Conservation (phyloP, 2,113 vertebrate species). For the Phycodurus eques region DNA sequence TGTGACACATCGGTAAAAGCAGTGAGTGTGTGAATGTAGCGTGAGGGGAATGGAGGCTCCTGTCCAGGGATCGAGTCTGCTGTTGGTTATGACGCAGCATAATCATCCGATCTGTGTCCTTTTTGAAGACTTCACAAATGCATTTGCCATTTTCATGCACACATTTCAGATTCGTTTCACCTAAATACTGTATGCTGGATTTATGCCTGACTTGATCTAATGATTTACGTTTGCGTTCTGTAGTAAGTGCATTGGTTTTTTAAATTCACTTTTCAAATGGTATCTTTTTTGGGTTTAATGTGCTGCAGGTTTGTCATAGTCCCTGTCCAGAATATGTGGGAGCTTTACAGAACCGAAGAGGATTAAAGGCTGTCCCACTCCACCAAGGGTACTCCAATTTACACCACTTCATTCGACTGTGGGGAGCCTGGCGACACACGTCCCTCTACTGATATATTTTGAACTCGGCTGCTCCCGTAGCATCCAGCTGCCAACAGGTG, state of each 20-base stretch:
- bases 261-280: not conserved
- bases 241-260: not conserved
- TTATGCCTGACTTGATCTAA: not conserved
- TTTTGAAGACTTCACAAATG: constrained; percentile 48
- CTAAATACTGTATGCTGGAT: constrained; percentile 3
- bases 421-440: constrained; percentile 22
- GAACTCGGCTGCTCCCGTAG: constrained; percentile 28
- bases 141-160: constrained; percentile 63
- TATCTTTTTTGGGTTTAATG: constrained; percentile 6
- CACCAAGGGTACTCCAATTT: constrained; percentile 32
- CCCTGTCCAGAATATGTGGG: constrained; percentile 43
- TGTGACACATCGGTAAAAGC: constrained; percentile 33
- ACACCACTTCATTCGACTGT: constrained; percentile 27
- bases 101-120: constrained; percentile 57
- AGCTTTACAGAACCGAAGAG: constrained; percentile 39
- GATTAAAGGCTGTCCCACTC: constrained; percentile 43
- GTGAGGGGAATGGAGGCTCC: constrained; percentile 48
- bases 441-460: constrained; percentile 30
- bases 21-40: constrained; percentile 45
- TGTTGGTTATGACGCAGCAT: constrained; percentile 67
- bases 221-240: not conserved
- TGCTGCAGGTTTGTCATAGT: constrained; percentile 42
- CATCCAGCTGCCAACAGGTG: constrained; percentile 43
- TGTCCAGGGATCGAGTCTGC: constrained; percentile 58
- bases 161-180: constrained; percentile 33